Conservation (phyloP, 1,140 invertebrate species). For the Caerostris extrusa region DNA sequence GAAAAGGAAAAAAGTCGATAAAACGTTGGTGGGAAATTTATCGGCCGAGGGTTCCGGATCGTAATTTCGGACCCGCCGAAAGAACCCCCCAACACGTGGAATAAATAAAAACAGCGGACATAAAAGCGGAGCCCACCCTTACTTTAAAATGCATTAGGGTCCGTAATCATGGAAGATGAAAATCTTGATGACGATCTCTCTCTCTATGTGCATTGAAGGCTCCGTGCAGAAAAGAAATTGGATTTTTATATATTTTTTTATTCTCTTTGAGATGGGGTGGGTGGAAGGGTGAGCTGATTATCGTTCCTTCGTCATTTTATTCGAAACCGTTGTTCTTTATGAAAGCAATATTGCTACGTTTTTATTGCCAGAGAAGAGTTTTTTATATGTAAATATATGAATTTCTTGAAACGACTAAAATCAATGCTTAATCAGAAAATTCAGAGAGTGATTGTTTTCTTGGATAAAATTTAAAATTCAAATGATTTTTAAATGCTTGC, state of each 20-base stretch:
- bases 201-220: neutral
- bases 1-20: neutral
- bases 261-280: neutral
- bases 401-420: no score
- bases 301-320: neutral
- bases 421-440: no score
- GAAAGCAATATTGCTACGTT: neutral
- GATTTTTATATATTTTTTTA: neutral
- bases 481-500: no score
- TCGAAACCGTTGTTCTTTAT: neutral
- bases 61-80: neutral
- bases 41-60: neutral
- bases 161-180: constrained; percentile 25
- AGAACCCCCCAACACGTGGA: neutral
- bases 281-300: neutral
- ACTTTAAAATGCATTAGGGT: neutral
- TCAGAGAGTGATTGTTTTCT: no score
- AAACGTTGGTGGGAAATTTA: neutral
- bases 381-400: no score
- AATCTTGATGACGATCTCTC: constrained; percentile 1
- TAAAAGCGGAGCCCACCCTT: constrained; percentile 13
- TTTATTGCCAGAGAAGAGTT: no score
- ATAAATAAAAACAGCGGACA: constrained; percentile 7
- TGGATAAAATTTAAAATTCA: no score
- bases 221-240: neutral